Evolutionary conservation across 1,140 invertebrate species (phyloP), one percentile per base, ranked within the genome.

Genomic region (Rhizoglyphus robini): DNA sequence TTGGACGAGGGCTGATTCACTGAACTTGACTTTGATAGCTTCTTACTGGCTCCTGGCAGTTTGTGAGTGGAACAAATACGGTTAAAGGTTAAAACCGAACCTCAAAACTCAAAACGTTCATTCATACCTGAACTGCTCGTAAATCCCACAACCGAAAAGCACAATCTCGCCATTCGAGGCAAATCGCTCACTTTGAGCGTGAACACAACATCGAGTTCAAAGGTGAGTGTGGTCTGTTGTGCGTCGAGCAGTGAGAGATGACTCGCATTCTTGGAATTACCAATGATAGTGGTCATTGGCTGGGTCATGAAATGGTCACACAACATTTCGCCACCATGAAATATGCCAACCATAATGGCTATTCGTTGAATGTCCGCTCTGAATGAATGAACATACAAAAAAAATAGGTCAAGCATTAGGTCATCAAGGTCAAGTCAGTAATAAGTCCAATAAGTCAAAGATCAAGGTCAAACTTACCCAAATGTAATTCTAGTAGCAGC

Each of bases 61-160:
- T n/a, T n/a, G n/a, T n/a, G n/a, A n/a, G n/a, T n/a, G n/a, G n/a
- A n/a, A n/a, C n/a, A n/a, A n/a, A n/a, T n/a, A n/a, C n/a, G n/a
- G n/a, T n/a, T n/a, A n/a, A n/a, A n/a, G n/a, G n/a, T n/a, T n/a
- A n/a, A n/a, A n/a, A n/a, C n/a, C 36, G 36, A 41, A 41, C 36
- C 76, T 85, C 86, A 2, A 79, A 79, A 70, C 78, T 82, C 72
- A 86, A 88, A 20, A 82, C 83, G n/a, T n/a, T n/a, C n/a, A n/a
- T n/a, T n/a, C n/a, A n/a, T n/a, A n/a, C n/a, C 36, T 18, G 48
- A 51, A 20, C 48, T 27, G 29, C 20, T 51, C 36, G n/a, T n/a
- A 48, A 89, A 83, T 77, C 90, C 90, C 73, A 90, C 95, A 15
- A 96, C 81, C 4, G 88, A 88, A 69, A 95, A 83, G 75, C 91